Conservation (phyloP, 2,113 vertebrate species). For the Amphiprion ocellaris region DNA sequence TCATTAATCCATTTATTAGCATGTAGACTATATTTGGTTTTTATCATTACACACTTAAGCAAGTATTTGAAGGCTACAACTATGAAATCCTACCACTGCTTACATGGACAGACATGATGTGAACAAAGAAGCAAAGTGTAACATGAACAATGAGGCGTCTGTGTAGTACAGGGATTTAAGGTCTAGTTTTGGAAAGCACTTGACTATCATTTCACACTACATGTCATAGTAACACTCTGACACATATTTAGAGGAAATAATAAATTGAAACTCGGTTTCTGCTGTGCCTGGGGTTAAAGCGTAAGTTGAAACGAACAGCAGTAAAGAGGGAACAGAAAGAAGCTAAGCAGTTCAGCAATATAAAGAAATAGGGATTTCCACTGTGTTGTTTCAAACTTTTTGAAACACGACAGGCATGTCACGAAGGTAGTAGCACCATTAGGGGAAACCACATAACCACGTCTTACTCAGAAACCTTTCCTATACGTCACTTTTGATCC, state of each 20-base stretch:
- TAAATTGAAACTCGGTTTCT: background rate
- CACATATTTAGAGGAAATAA: background rate
- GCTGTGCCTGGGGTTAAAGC: background rate
- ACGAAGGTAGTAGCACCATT: background rate
- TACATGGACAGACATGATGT: too few species aligned
- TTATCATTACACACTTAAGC: too few species aligned
- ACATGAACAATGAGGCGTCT: too few species aligned
- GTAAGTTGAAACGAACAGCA: background rate
- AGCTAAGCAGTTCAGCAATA: too few species aligned
- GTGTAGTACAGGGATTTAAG: too few species aligned
- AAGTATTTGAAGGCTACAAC: too few species aligned
- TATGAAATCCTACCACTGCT: too few species aligned
- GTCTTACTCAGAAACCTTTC: background rate
- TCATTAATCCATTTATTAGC: too few species aligned
- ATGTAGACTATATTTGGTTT: too few species aligned
- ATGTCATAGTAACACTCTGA: background rate
- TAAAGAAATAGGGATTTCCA: too few species aligned
- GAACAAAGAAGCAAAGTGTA: too few species aligned
- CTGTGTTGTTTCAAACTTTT: background rate
- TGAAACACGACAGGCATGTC: background rate
- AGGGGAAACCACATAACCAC: conserved; percentile 54
- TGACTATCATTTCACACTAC: background rate
- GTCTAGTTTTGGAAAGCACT: background rate
- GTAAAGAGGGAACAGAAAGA: conserved; percentile 18
- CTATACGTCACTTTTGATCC: conserved; percentile 2